These are phyloP conservation scores for Polypedilum vanderplanki DNA, from an alignment of 1,140 invertebrate genomes.

Conservation along the genomic window DNA sequence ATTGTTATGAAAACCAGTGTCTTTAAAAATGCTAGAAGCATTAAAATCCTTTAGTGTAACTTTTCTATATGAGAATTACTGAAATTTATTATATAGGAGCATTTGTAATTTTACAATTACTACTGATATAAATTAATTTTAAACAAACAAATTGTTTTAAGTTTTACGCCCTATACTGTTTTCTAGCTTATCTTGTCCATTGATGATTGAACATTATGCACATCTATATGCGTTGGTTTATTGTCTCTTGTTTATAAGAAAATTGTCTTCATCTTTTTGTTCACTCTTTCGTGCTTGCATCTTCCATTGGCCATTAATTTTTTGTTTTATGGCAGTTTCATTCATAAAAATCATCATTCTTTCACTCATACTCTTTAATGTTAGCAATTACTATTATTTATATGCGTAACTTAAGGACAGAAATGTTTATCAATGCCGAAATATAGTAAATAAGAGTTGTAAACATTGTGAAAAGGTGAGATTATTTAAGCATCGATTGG, in stretches of 20 bases:
- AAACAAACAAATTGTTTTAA: background rate
- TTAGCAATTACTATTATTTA: background rate
- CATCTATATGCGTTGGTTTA: background rate
- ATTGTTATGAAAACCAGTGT: background rate
- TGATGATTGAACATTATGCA: background rate
- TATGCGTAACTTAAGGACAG: background rate
- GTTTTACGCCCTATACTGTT: background rate
- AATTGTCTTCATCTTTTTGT: background rate
- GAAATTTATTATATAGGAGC: background rate
- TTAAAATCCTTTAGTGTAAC: background rate
- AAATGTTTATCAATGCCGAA: too few relatives aligned
- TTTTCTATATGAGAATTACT: background rate
- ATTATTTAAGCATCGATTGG: too few relatives aligned
- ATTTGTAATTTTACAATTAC: background rate
- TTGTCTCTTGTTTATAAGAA: background rate
- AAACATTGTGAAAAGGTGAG: too few relatives aligned
- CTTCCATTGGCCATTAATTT: conserved; percentile 26
- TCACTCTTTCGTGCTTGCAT: conserved; percentile 3
- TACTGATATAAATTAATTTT: conserved; percentile 9
- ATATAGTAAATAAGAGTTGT: too few relatives aligned
- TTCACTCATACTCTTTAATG: background rate
- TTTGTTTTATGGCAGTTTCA: conserved; percentile 22
- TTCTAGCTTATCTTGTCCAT: background rate
- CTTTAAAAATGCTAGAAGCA: background rate
- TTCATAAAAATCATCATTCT: conserved; percentile 21